Percentiles rank a stretch among this genome's conserved stretches.
phyloP scores from a whole-genome alignment of 2,888 invertebrate species.

The Drosophila borborema region DNA sequence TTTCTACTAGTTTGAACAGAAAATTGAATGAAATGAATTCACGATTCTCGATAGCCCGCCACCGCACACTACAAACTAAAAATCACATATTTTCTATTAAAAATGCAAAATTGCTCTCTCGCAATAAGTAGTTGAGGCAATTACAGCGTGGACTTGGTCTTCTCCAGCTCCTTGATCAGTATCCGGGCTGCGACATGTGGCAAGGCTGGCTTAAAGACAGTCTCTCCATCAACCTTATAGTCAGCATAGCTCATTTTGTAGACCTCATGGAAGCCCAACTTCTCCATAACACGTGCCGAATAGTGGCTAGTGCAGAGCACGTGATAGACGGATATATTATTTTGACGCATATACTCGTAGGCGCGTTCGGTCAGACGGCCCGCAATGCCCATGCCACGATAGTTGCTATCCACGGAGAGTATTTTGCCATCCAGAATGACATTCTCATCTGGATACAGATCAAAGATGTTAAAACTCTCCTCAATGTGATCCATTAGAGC shows the following conservation, averaged over 20 bases:
- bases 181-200: conserved; percentile 88
- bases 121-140: conserved; percentile 2
- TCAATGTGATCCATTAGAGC: conserved; percentile 86
- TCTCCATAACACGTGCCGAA: conserved; percentile 90
- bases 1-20: conserved; percentile 28
- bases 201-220: conserved; percentile 88
- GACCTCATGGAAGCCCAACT: conserved; percentile 89
- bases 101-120: conserved; percentile 36
- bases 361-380: conserved; percentile 82
- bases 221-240: conserved; percentile 87
- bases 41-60: conserved; percentile 53
- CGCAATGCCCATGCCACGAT: conserved; percentile 84
- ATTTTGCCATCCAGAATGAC: conserved; percentile 84
- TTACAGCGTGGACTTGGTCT: conserved; percentile 40
- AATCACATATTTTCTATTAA: conserved; percentile 69
- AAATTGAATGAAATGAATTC: conserved; percentile 33
- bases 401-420: conserved; percentile 83
- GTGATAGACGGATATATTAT: conserved; percentile 87
- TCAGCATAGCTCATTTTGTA: conserved; percentile 89
- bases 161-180: conserved; percentile 86
- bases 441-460: conserved; percentile 84
- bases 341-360: conserved; percentile 83
- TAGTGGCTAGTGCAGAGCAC: conserved; percentile 91
- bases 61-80: conserved; percentile 77
- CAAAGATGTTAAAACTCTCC: conserved; percentile 85